Base-by-base conservation (phyloP, 2,797 vertebrate genomes). In the Rhyacichthys aspro region DNA sequence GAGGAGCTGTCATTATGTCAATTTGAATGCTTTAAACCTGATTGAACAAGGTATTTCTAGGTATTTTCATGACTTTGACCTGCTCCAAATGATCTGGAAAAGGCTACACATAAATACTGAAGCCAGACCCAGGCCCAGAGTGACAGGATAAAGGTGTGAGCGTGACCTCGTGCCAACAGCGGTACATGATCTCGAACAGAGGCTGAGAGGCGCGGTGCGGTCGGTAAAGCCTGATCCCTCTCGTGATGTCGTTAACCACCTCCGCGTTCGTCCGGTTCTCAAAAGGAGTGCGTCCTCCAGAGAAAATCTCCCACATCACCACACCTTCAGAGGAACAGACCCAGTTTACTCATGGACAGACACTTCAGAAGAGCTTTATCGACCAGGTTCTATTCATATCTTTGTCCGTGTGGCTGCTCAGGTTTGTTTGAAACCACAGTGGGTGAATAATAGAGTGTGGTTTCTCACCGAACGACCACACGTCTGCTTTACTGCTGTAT, bases 221-320 rank as follows among this genome's bases (percentile, higher is more conserved):
- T 17, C 91, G 88, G 76, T 95, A 95, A 16, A 96, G 90, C 5
- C 94, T 79, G 18, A 91, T 82, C n/a, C 95, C 95, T 33, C 82
- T 87, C 49, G 93, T 95, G 86, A 97, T 93, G 50, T 94, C 91
- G 5, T 41, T 82, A 1, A 96, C 92, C 1, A 96, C 94, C 36
- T 95, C 93, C 44, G 72, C 7, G 81, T 96, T 96, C 37, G 91
- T 82, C 34, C 79, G 89, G 37, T 87, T 93, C 63, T 94, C 93
- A 74, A 95, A 96, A 1, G 96, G 95, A 60, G 87, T 93, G 75
- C 88, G 91, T 46, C 96, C 96, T 75, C 93, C 93, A 0, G 94
- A 91, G 86, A 90, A 96, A 59, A 95, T 86, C 85, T 96, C 95
- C 95, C 95, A 96, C 93, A 96, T 94, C 72, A 96, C 68, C 65